Percentiles rank a stretch among this genome's conserved stretches.
These are phyloP conservation scores for Mythimna ferrago DNA, from an alignment of 2,888 invertebrate species.

Conservation along the genomic window DNA sequence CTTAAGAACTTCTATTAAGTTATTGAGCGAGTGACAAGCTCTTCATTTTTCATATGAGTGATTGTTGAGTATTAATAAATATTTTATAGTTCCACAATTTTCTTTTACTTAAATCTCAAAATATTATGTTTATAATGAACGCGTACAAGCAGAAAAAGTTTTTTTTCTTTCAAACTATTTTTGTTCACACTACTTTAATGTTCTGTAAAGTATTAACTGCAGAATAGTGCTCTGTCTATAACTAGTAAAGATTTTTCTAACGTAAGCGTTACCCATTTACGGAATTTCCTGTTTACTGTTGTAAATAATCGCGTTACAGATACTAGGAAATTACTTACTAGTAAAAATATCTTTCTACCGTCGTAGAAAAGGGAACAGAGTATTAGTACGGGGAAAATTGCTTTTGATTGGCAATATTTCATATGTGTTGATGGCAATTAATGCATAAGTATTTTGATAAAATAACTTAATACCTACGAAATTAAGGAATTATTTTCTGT, in stretches of 20 bases:
- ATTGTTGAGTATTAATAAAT: background rate
- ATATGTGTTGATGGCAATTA: background rate
- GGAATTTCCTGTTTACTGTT: slow-evolving; percentile 14
- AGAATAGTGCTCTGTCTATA: slow-evolving; percentile 1
- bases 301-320: slow-evolving; percentile 8
- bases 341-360: background rate
- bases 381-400: background rate
- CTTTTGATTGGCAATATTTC: background rate
- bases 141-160: background rate
- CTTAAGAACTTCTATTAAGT: background rate
- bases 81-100: background rate
- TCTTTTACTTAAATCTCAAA: background rate
- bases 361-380: background rate
- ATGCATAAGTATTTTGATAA: too few relatives aligned
- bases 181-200: background rate
- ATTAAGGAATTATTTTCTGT: background rate
- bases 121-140: slow-evolving; percentile 15
- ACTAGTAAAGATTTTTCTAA: background rate
- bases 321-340: slow-evolving; percentile 14
- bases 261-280: background rate
- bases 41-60: too few relatives aligned
- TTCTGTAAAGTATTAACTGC: background rate
- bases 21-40: background rate
- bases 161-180: background rate
- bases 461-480: background rate